Conservation (phyloP, 1,140 invertebrate genomes). For the Drosophila eugracilis region DNA sequence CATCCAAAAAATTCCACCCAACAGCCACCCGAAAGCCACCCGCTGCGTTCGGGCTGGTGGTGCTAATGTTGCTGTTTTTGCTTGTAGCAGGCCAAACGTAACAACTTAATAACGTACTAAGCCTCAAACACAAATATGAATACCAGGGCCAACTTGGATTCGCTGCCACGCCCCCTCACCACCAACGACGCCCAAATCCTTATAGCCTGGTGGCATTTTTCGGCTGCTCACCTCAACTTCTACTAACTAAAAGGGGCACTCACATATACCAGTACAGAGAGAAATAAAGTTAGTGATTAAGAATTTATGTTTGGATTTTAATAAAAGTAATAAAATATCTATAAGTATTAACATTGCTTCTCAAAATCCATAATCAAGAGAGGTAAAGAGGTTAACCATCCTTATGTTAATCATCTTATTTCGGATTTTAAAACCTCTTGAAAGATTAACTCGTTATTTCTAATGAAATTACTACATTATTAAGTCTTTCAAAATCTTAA, state of each 20-base stretch:
- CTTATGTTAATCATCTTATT: too few species aligned
- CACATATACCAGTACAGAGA: not conserved
- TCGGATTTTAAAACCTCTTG: too few species aligned
- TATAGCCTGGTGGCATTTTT: conserved; percentile 54
- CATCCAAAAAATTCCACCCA: not conserved
- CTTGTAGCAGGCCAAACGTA: conserved; percentile 78
- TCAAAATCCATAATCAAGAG: too few species aligned
- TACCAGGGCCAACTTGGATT: conserved; percentile 55
- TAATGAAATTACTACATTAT: too few species aligned
- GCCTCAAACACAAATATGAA: conserved; percentile 82
- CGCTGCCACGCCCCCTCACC: conserved; percentile 26
- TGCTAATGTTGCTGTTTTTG: conserved; percentile 46
- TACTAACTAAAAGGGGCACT: not conserved
- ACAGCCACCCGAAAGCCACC: not conserved
- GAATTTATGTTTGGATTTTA: too few species aligned
- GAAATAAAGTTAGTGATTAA: not conserved
- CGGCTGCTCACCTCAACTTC: conserved; percentile 51
- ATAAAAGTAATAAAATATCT: not conserved
- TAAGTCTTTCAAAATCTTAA: too few species aligned
- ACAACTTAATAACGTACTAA: conserved; percentile 84
- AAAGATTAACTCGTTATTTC: too few species aligned
- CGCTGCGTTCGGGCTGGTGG: conserved; percentile 20
- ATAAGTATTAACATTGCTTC: too few species aligned
- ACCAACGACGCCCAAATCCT: not conserved
- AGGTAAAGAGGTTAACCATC: too few species aligned